Base-by-base conservation (phyloP, 2,888 invertebrate species). In the Serrognathus titanus region DNA sequence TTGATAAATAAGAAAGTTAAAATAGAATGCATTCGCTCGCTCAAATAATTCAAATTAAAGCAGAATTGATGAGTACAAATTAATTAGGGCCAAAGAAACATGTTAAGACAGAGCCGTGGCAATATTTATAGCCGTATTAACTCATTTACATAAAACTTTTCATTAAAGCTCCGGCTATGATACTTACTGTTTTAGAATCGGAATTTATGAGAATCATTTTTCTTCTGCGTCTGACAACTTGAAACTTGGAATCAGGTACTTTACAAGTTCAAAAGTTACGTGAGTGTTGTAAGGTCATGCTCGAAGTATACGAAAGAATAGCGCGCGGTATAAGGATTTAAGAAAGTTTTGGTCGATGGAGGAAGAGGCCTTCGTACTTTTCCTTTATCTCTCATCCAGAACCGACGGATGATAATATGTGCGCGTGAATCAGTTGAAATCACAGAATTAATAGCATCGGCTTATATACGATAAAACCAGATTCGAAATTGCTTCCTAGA, bases 191-290 rank as follows among this genome's bases (percentile, higher is more conserved):
- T 56, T 51, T 47, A 56, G 51, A 56, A 56, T 56, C 52, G 52
- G 48, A 56, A 56, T 56, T 56, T 56, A 56, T 48, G 13, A 39
- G 37, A 36, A 51, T 51, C 56, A 56, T 56, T 56, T 56, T 56
- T 56, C 56, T 56, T 56, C 56, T 56, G 56, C 52, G 38, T 51
- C 36, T 56, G 56, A 56, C 56, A 56, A 48, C 51, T 56, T 56
- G 56, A 56, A 56, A 56, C 56, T 56, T 56, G 51, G 56, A 56
- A 56, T 56, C 56, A 56, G 56, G 56, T 51, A 56, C 56, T 56
- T 56, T 56, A 56, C 56, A 56, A 56, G 56, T 56, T 56, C 56
- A 56, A 51, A 56, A 56, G 56, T 56, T 56, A 51, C 56, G 47
- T 51, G 48, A 51, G 51, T 52, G 52, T 47, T 47, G 51, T 56